A percentile compares a stretch with the other conserved stretches of the same genome.
Conservation (phyloP, 2,797 vertebrate species). For the Buceros bicornis region DNA sequence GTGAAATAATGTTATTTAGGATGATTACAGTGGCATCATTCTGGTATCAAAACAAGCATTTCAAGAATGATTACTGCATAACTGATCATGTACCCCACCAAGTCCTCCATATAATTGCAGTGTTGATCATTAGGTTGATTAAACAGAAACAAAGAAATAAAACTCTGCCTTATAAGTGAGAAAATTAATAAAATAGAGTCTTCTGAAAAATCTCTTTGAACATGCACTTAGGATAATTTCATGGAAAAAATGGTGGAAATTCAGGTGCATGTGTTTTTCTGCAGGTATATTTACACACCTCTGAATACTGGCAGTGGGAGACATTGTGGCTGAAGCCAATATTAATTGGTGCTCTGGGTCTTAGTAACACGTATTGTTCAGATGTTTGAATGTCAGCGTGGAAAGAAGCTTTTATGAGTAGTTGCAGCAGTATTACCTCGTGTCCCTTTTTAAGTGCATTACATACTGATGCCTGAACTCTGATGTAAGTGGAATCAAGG, state of each 20-base stretch:
- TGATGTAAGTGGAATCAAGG: not conserved
- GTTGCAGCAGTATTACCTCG: not conserved
- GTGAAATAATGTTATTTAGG: not conserved
- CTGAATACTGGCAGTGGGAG: not conserved
- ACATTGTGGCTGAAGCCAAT: not conserved
- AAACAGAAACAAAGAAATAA: constrained; percentile 18
- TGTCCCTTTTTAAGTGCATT: not conserved
- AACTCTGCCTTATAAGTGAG: not conserved
- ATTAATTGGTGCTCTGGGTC: not conserved
- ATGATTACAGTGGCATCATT: not conserved
- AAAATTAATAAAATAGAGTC: not conserved
- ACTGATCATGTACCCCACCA: not conserved
- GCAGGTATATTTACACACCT: not conserved
- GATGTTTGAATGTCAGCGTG: not conserved
- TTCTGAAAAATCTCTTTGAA: not conserved
- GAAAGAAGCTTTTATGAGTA: not conserved
- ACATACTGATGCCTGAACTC: not conserved
- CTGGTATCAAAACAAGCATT: not conserved
- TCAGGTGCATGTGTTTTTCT: not conserved
- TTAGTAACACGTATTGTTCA: not conserved
- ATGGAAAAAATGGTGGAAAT: not conserved
- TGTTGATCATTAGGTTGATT: not conserved
- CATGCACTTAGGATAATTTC: not conserved
- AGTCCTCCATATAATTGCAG: not conserved
- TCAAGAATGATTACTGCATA: not conserved